A percentile compares a stretch with the other conserved stretches of the same genome.
Conservation (phyloP, 2,797 vertebrate species). For the Propithecus perrieri region DNA sequence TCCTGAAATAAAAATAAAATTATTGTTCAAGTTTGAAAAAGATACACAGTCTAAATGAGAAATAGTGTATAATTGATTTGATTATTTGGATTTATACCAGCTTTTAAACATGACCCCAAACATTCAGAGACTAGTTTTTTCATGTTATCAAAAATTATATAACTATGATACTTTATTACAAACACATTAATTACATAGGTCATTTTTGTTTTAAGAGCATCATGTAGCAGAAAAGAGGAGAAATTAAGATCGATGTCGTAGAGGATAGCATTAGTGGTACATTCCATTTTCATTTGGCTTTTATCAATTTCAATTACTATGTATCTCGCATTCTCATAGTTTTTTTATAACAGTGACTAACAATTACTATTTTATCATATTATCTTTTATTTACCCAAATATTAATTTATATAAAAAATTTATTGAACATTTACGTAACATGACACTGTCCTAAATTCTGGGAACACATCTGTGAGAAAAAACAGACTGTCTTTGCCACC, state of each 20-base stretch:
- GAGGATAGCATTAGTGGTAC: not conserved
- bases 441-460: not conserved
- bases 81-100: not conserved
- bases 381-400: not conserved
- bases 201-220: not conserved
- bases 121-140: not conserved
- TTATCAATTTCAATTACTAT: not conserved
- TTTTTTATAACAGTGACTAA: not conserved
- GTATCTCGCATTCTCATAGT: not conserved
- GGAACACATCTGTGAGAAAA: not conserved
- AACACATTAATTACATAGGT: not conserved
- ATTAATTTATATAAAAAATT: not conserved
- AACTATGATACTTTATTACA: not conserved
- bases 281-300: not conserved
- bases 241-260: not conserved
- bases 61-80: not conserved
- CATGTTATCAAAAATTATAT: not conserved
- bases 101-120: not conserved
- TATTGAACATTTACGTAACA: not conserved
- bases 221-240: not conserved
- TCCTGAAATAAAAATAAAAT: not conserved
- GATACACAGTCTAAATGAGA: not conserved
- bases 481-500: not conserved
- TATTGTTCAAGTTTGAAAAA: not conserved
- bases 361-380: not conserved